Evolutionary conservation across 2,888 invertebrate genomes (phyloP).

Genomic region (Amblyjoppa proteus): DNA sequence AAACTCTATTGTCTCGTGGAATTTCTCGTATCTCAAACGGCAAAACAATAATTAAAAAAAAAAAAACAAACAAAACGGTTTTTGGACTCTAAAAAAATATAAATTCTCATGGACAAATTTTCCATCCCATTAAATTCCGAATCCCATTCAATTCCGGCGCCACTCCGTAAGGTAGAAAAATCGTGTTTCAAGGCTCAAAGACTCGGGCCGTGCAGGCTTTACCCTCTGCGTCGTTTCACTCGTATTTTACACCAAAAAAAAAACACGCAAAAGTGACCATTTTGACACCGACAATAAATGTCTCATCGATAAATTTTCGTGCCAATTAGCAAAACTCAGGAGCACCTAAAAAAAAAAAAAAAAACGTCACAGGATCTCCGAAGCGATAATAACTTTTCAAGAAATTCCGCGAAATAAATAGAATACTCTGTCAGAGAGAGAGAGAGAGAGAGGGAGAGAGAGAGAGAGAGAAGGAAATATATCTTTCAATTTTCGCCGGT

Average conservation of each 20-base stretch:
- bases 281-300: neutral
- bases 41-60: neutral
- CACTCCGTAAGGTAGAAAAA: no score
- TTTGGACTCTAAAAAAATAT: neutral
- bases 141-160: no score
- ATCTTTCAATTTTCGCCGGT: slow-evolving; percentile 53
- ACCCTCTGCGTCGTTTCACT: no score
- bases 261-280: neutral
- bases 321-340: neutral
- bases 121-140: no score
- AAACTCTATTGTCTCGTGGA: neutral
- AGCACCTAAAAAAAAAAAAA: neutral
- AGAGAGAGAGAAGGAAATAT: slow-evolving; percentile 5
- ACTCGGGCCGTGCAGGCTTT: no score
- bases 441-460: neutral
- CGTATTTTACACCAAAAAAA: no score
- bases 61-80: neutral
- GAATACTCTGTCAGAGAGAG: neutral
- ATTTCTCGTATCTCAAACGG: neutral
- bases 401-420: slow-evolving; percentile 3
- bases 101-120: neutral
- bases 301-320: neutral
- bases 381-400: neutral
- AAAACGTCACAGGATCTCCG: neutral
- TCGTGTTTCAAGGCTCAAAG: no score